Percentiles rank a stretch among this genome's conserved stretches.
These are phyloP conservation scores for Rapana venosa DNA, from an alignment of 2,888 invertebrate species.

Conservation along the genomic window DNA sequence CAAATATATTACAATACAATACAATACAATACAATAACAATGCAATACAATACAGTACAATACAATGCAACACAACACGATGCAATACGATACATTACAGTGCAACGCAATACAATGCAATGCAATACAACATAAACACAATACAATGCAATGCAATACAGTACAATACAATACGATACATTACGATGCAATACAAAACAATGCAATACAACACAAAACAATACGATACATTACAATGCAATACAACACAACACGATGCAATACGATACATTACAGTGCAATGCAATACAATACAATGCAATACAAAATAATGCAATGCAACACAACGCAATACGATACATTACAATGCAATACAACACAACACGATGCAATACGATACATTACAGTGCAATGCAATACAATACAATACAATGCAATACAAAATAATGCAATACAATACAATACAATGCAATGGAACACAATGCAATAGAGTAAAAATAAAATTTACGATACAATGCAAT, in stretches of 20 bases:
- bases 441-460: neutral
- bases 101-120: neutral
- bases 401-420: neutral
- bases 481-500: neutral
- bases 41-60: neutral
- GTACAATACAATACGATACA: neutral
- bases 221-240: neutral
- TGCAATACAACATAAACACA: neutral
- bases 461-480: neutral
- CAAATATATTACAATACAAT: too few relatives aligned
- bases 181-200: neutral
- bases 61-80: neutral
- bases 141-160: neutral
- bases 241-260: neutral
- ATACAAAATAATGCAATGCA: neutral
- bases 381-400: neutral
- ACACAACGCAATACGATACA: too few relatives aligned
- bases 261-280: neutral
- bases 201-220: too few relatives aligned
- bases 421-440: neutral
- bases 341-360: too few relatives aligned
- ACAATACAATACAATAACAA: neutral
- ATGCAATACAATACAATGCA: too few relatives aligned
- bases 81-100: neutral
- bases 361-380: neutral